Conservation (phyloP, 1,140 invertebrate genomes). For the Solenopsis invicta region DNA sequence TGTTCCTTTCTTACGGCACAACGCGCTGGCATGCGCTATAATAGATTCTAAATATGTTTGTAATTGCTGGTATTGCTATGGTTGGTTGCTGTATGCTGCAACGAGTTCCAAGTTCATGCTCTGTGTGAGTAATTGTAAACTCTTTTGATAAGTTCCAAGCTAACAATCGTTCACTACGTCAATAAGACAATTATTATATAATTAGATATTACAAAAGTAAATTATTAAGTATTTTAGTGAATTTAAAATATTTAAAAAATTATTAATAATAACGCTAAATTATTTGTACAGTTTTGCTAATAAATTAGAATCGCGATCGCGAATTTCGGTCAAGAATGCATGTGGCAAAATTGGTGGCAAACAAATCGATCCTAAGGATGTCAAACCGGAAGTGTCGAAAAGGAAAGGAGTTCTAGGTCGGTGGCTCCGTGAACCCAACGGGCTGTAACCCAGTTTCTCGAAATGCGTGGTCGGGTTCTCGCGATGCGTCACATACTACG, state of each 20-base stretch:
- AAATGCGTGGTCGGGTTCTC: conserved; percentile 50
- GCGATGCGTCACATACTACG: conserved; percentile 41
- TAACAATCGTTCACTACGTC: not conserved
- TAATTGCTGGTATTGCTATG: not conserved
- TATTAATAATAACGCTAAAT: not conserved
- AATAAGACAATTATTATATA: too few relatives aligned
- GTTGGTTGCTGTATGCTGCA: not conserved
- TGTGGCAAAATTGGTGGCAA: not conserved
- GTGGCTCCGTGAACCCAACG: conserved; percentile 15
- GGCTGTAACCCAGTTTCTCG: conserved; percentile 59
- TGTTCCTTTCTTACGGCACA: conserved; percentile 1
- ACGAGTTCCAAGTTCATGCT: not conserved
- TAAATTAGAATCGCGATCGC: not conserved
- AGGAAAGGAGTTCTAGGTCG: conserved; percentile 66
- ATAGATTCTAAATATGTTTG: conserved; percentile 30
- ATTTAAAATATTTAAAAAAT: not conserved
- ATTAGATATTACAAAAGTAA: not conserved
- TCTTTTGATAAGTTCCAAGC: not conserved
- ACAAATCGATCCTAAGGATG: conserved; percentile 47
- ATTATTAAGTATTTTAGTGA: not conserved
- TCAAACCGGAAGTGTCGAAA: conserved; percentile 53
- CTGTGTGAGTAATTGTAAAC: not conserved
- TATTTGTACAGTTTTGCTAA: not conserved
- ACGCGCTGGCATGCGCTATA: not conserved
- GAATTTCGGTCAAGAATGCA: conserved; percentile 36